These are phyloP conservation scores for Podocnemis expansa DNA, from an alignment of 2,113 vertebrate genomes.

Conservation along the genomic window DNA sequence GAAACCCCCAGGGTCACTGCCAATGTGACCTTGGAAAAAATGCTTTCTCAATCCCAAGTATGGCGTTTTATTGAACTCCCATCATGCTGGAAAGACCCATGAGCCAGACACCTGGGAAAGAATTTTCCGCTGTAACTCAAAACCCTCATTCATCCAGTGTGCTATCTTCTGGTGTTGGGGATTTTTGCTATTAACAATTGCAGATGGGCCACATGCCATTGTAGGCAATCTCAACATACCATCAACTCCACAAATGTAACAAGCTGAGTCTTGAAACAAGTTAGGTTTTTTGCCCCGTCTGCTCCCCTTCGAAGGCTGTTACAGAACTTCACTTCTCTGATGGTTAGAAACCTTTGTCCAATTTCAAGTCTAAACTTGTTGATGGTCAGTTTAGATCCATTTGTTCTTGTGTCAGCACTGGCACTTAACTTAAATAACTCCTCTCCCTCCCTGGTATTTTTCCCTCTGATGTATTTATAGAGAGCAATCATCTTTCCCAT, in stretches of 20 bases:
- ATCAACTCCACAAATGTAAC: not conserved
- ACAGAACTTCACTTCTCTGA: not conserved
- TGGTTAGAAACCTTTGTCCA: not conserved
- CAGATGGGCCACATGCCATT: not conserved
- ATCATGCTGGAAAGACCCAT: not conserved
- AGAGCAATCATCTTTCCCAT: not conserved
- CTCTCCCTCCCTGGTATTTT: not conserved
- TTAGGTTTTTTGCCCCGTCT: not conserved
- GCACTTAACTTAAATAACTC: not conserved
- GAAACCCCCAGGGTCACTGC: not conserved
- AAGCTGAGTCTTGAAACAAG: not conserved
- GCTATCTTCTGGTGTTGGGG: not conserved
- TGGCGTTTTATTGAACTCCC: not conserved
- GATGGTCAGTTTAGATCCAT: not conserved
- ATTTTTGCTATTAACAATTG: not conserved
- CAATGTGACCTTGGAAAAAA: no score
- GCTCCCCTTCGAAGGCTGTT: not conserved
- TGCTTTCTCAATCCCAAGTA: not conserved
- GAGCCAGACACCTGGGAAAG: not conserved
- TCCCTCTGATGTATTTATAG: not conserved
- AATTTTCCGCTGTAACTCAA: not conserved
- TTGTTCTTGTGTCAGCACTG: not conserved
- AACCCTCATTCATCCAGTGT: not conserved
- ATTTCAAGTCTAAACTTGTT: not conserved
- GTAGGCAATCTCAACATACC: not conserved